Percentiles rank a stretch among this genome's conserved stretches.
These are phyloP conservation scores for Phorcus lineatus DNA, from an alignment of 2,888 invertebrate genomes.

Conservation along the genomic window DNA sequence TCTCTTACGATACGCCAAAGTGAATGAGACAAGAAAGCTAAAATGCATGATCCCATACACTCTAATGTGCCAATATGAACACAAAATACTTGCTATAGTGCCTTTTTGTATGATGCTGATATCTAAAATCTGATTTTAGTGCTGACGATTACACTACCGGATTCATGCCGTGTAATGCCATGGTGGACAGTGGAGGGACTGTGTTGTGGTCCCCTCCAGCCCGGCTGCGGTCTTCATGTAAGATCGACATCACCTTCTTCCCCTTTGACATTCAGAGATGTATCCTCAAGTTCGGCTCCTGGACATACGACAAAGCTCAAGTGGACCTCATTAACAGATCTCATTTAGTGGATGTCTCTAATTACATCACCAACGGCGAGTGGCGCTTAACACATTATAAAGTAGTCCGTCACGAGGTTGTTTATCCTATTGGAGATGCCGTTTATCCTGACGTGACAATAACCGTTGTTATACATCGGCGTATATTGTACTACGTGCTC, in stretches of 20 bases:
- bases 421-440: conserved; percentile 67
- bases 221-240: conserved; percentile 78
- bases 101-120: no score
- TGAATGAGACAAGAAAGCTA: no score
- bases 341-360: conserved; percentile 60
- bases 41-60: no score
- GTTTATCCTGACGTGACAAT: conserved; percentile 76
- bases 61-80: no score
- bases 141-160: conserved; percentile 79
- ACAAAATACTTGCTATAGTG: no score
- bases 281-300: conserved; percentile 72
- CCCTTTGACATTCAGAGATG: conserved; percentile 74
- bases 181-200: conserved; percentile 77
- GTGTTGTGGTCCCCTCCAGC: conserved; percentile 80
- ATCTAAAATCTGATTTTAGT: conserved; percentile 63
- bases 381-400: conserved; percentile 66
- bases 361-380: conserved; percentile 71
- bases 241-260: conserved; percentile 75
- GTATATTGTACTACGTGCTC: conserved; percentile 74
- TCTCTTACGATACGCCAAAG: no score
- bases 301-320: conserved; percentile 72
- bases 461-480: conserved; percentile 75
- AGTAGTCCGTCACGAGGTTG: conserved; percentile 64
- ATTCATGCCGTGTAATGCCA: conserved; percentile 78
- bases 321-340: conserved; percentile 75